phyloP scores from a whole-genome alignment of 2,888 invertebrate genomes.

The Saturnia japonica region DNA sequence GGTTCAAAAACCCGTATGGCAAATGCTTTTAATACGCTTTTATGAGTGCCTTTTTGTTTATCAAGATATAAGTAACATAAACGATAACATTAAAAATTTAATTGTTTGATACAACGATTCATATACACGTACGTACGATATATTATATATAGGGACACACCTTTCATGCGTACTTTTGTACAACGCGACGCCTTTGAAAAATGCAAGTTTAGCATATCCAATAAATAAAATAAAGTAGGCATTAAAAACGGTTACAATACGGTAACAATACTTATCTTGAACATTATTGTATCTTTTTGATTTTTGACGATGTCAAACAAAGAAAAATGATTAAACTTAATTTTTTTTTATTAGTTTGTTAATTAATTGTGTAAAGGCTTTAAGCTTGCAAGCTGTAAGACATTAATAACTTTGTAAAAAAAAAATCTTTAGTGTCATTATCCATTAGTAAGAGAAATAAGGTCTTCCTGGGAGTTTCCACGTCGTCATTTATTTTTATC shows the following conservation, averaged over 20 bases:
- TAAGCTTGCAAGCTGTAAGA: neutral
- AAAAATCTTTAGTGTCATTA: neutral
- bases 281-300: too few relatives aligned
- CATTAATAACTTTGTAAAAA: neutral
- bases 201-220: neutral
- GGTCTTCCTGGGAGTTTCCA: neutral
- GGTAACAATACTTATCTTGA: too few relatives aligned
- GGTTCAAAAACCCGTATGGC: neutral
- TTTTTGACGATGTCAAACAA: too few relatives aligned
- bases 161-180: neutral
- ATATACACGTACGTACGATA: neutral
- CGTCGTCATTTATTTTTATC: neutral
- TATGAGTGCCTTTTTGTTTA: neutral
- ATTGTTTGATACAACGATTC: neutral
- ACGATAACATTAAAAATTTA: neutral
- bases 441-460: neutral
- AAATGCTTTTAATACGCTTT: conserved; percentile 4
- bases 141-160: neutral
- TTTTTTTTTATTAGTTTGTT: too few relatives aligned
- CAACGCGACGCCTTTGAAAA: neutral
- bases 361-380: too few relatives aligned
- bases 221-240: too few relatives aligned
- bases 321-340: too few relatives aligned
- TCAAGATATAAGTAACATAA: conserved; percentile 10
- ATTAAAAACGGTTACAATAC: too few relatives aligned